These are phyloP conservation scores for Mandrillus leucophaeus DNA, from an alignment of 2,113 vertebrate species.

Conservation along the genomic window DNA sequence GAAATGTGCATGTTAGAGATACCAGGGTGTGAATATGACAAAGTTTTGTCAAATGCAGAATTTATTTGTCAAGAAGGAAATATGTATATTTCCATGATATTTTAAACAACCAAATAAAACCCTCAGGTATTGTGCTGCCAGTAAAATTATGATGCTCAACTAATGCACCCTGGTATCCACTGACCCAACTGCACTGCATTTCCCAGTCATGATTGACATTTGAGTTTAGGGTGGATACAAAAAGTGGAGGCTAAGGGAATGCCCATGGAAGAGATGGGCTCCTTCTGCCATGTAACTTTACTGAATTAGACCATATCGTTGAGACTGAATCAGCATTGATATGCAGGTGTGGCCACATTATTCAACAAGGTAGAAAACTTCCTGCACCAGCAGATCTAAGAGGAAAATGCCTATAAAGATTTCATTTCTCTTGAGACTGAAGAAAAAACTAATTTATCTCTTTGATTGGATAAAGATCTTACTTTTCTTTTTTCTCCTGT, in stretches of 20 bases:
- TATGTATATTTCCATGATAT: neutral
- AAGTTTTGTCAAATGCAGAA: neutral
- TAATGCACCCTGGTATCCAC: neutral
- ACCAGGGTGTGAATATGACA: neutral
- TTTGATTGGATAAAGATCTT: neutral
- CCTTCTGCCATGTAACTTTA: neutral
- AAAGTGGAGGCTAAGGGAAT: too few relatives aligned
- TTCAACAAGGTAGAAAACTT: neutral
- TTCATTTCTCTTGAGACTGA: neutral
- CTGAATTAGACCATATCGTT: neutral
- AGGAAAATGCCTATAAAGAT: neutral
- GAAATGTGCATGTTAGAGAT: neutral
- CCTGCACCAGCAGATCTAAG: neutral
- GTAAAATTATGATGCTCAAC: too few relatives aligned
- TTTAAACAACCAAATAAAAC: neutral
- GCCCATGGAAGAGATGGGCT: neutral
- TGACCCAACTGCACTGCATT: neutral
- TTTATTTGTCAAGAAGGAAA: neutral
- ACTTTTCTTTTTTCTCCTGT: neutral
- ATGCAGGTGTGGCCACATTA: accelerated
- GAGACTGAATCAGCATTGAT: neutral
- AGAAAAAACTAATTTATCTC: neutral
- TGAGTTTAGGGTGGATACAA: neutral
- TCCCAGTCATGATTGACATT: accelerated
- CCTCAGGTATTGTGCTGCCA: neutral